Evolutionary conservation across 1,140 invertebrate genomes (phyloP).

Genomic region (Lordiphosa mommai): DNA sequence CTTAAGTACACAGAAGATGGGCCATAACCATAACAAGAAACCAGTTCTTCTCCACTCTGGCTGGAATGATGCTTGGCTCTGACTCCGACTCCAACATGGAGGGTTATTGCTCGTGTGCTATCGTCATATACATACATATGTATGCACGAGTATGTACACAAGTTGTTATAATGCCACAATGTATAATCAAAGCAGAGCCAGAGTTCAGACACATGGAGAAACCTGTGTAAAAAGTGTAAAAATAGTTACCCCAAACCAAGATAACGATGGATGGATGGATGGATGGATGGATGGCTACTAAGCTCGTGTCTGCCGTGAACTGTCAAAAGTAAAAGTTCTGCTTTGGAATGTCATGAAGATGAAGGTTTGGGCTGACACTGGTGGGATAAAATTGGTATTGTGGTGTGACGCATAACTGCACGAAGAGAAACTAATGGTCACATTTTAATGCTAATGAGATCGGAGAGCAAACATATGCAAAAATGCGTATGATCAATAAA

Average conservation of each 20-base stretch:
- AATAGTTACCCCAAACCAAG: constrained; percentile 48
- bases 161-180: constrained; percentile 53
- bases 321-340: constrained; percentile 71
- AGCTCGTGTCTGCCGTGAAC: constrained; percentile 23
- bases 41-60: constrained; percentile 40
- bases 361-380: constrained; percentile 7
- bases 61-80: constrained; percentile 16
- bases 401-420: background rate
- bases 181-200: constrained; percentile 49
- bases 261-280: constrained; percentile 7
- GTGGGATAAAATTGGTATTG: constrained; percentile 15
- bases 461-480: constrained; percentile 7
- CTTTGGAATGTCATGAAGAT: constrained; percentile 41
- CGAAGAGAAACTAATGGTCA: constrained; percentile 8
- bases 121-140: constrained; percentile 48
- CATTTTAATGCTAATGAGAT: background rate
- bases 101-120: constrained; percentile 67
- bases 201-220: constrained; percentile 37
- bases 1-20: background rate
- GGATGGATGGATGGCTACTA: constrained; percentile 8
- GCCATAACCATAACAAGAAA: constrained; percentile 29
- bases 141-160: constrained; percentile 13
- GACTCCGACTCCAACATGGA: constrained; percentile 1
- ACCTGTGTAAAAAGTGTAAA: constrained; percentile 36
- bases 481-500: no score